Percentiles rank a stretch among this genome's conserved stretches.
These are phyloP conservation scores for Pelodytes ibericus DNA, from an alignment of 2,797 vertebrate genomes.

Conservation along the genomic window DNA sequence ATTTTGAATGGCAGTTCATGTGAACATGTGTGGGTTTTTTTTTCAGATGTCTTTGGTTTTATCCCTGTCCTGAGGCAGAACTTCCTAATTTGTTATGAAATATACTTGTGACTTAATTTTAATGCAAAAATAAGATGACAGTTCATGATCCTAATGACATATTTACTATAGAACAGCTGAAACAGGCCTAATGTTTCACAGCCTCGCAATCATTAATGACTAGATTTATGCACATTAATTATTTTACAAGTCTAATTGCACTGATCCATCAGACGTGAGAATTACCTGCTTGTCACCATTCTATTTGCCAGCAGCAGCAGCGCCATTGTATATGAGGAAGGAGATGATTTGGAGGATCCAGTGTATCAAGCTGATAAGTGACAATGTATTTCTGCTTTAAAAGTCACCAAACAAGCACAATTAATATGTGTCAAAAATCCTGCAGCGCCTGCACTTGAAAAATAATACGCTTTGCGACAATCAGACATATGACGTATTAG, in stretches of 20 bases:
- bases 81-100: neutral
- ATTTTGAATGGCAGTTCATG: too few relatives aligned
- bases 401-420: neutral
- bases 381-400: neutral
- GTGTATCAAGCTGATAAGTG: neutral
- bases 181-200: conserved; percentile 8
- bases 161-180: conserved; percentile 23
- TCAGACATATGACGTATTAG: too few relatives aligned
- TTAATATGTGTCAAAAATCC: neutral
- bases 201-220: conserved; percentile 17
- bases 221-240: conserved; percentile 24
- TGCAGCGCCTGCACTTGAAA: neutral
- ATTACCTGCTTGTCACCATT: conserved; percentile 4
- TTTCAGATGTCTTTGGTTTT: neutral
- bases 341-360: neutral
- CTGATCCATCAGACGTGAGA: conserved; percentile 28
- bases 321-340: neutral
- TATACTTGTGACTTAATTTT: neutral
- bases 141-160: conserved; percentile 12
- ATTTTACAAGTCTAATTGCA: conserved; percentile 31
- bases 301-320: conserved; percentile 15
- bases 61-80: neutral
- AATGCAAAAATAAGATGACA: neutral
- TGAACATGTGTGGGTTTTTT: neutral
- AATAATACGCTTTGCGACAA: too few relatives aligned